Conservation (phyloP, 2,113 vertebrate genomes). For the Cynocephalus volans region DNA sequence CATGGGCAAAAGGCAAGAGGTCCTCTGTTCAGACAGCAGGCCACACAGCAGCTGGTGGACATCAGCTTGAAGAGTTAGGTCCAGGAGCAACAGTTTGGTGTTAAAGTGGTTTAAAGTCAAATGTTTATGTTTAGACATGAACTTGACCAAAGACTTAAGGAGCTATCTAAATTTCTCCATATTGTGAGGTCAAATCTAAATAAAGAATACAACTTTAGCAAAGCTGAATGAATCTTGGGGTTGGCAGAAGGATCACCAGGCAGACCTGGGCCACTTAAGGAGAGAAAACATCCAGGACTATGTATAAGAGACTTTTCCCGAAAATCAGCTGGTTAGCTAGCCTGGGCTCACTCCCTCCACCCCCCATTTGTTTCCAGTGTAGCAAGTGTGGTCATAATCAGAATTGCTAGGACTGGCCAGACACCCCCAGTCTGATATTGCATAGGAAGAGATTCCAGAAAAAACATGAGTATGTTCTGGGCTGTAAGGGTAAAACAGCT, state of each 20-base stretch:
- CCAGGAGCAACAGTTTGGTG: not conserved
- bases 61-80: not conserved
- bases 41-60: no score
- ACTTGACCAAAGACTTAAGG: not conserved
- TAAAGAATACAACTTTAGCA: not conserved
- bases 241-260: not conserved
- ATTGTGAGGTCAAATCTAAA: not conserved
- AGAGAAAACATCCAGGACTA: not conserved
- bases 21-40: not conserved
- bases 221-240: fast-evolving
- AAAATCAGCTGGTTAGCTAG: not conserved
- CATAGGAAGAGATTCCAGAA: not conserved
- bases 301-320: not conserved
- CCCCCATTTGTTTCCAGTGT: not conserved
- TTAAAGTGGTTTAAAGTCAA: not conserved
- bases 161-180: not conserved
- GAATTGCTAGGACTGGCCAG: not conserved
- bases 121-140: not conserved
- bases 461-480: not conserved
- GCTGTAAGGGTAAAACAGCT: not conserved
- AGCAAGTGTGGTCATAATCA: not conserved
- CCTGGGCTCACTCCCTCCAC: no score
- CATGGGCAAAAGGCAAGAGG: not conserved
- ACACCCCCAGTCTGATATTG: not conserved
- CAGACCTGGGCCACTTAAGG: not conserved